Evolutionary conservation across 2,113 vertebrate species (phyloP), one percentile per base, ranked within the genome.

Genomic region (Abramis brama): DNA sequence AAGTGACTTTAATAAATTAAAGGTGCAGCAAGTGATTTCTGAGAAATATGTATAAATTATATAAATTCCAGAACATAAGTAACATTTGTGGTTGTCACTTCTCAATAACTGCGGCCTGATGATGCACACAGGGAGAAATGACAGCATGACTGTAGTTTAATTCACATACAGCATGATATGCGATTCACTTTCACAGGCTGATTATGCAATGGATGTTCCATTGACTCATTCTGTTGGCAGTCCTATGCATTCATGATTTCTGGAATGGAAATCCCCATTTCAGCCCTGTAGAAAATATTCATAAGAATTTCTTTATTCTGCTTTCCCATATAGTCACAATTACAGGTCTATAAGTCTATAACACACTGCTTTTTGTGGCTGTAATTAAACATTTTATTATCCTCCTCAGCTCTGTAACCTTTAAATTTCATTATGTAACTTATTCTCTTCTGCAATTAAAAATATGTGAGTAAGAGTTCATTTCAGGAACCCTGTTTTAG

Each of bases 171-270:
- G 80, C 89, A 90, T 86, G 85, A 79, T 79, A 86, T 70, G 88
- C 19, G 36, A 85, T 83, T 71, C 68, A 71, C 70, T 88, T 87
- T 89, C 70, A 85, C 74, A 88, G 85, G 47, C 59, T 39, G 43
- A 47, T 92, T 91, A 91, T 91, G 89, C 86, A 93, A 90, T 86
- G 83, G 39, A 87, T 87, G 89, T 88, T 92, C 89, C 92, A 89
- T 60, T 92, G 88, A 92, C 86, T 93, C 89, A 92, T 62, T 82
- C 57, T 5, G 73, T 84, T 93, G 91, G 91, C 91, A 86, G 86
- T 4, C 86, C 83, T 87, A 89, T 87, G 87, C 89, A 88, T 89
- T 87, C 82, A 88, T 87, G 89, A 90, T 86, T 93, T 92, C 89
- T 87, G 75, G 75, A 91, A 88, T 85, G 70, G 64, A 80, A 80